Evolutionary conservation across 2,888 invertebrate genomes (phyloP).

Genomic region (Steinernema hermaphroditum): DNA sequence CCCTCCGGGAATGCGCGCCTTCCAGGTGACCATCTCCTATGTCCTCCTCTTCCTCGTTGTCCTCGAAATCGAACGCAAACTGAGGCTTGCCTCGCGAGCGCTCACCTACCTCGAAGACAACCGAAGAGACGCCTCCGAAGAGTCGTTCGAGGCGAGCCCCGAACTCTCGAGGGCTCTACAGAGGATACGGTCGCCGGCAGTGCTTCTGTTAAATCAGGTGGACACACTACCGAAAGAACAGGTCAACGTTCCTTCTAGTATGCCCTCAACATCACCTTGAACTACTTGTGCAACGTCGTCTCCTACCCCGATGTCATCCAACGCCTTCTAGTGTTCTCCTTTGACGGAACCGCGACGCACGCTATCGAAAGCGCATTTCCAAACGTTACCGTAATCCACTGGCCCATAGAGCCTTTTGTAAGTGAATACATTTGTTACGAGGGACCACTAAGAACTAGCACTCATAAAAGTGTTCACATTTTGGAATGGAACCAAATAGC

Average conservation of each 20-base stretch:
- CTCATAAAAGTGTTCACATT: too few species aligned
- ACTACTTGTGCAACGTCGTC: slow-evolving; percentile 59
- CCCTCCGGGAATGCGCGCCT: neutral
- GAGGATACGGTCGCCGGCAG: slow-evolving; percentile 38
- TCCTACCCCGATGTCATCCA: slow-evolving; percentile 44
- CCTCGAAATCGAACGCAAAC: slow-evolving; percentile 2
- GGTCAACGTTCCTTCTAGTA: slow-evolving; percentile 46
- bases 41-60: neutral
- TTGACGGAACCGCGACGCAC: slow-evolving; percentile 50
- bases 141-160: neutral
- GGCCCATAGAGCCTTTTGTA: slow-evolving; percentile 52
- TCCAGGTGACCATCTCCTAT: neutral
- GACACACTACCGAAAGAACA: neutral
- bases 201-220: slow-evolving; percentile 45
- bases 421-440: too few species aligned
- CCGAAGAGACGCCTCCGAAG: neutral
- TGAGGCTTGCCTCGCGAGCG: neutral
- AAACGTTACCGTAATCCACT: slow-evolving; percentile 46
- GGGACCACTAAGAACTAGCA: too few species aligned
- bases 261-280: slow-evolving; percentile 61
- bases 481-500: too few species aligned
- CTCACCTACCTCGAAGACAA: neutral
- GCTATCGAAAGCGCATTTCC: slow-evolving; percentile 51
- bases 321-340: slow-evolving; percentile 51
- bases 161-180: neutral